Base-by-base conservation (phyloP, 1,140 invertebrate genomes). In the Drosophila arizonae region DNA sequence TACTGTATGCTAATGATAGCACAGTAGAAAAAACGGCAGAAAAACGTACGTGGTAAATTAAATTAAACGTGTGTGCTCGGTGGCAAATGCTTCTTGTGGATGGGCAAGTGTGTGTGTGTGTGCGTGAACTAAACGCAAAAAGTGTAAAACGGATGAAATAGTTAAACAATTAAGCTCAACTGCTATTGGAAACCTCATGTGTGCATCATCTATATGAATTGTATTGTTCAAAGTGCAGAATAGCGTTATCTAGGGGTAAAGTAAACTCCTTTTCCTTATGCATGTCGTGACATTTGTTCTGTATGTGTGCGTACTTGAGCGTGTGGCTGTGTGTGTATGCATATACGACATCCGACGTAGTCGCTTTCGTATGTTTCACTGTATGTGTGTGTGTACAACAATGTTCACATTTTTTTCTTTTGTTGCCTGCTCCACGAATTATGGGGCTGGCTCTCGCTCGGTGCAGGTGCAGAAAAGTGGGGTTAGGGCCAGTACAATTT, bases 341-440 rank as follows among this genome's bases (percentile, higher is more conserved):
- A 54, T 60, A 58, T 66, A 68, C 56, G 41, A 60, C 17, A 50
- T 39, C 56, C 71, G 30, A 58, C 45, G 64, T 72, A 52, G 64
- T 41, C 17, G 21, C 65, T 48, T 36, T 55, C 48, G 36, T 11
- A 33, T 72, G 55, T 60, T 48, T 67, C 26, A 33, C 41, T 58
- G 65, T 71, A 62, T 67, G 64, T 58, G 30, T 78, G 73, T 84
- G 77, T 84, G 81, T 84, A 84, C 81, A 84, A 84, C 81, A 81
- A 86, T 86, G 82, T 81, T 78, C 81, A 87, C 78, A 86, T 86
- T 86, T 85, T 39, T 50, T 86, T 86, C 78, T 86, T 86, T 86
- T 86, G 82, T 81, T 86, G 82, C 81, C 81, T 87, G 81, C 81
- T 81, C 81, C 81, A 81, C 81, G 81, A 85, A 86, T 76, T 77